phyloP scores from a whole-genome alignment of 2,797 vertebrate species.

The Acanthopagrus latus region DNA sequence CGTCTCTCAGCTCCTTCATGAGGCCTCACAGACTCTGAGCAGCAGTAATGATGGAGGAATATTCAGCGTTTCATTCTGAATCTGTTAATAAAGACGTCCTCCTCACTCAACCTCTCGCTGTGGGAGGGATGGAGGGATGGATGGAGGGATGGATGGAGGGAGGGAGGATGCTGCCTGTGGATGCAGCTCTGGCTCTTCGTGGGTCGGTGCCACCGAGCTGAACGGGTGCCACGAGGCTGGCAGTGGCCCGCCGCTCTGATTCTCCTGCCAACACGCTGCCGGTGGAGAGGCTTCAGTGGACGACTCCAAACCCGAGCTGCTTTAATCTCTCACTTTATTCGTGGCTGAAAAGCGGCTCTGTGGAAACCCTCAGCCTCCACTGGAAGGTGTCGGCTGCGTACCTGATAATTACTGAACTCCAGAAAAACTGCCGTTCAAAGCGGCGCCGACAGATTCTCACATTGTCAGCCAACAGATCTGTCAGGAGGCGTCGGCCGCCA shows the following conservation, averaged over 20 bases:
- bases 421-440: slow-evolving; percentile 35
- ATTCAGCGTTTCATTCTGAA: slow-evolving; percentile 32
- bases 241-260: slow-evolving; percentile 62
- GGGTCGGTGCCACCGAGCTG: slow-evolving; percentile 52
- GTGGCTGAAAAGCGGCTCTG: slow-evolving; percentile 54
- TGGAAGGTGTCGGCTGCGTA: slow-evolving; percentile 38
- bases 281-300: slow-evolving; percentile 55
- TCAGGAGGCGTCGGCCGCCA: slow-evolving; percentile 13
- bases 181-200: slow-evolving; percentile 21
- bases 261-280: slow-evolving; percentile 68
- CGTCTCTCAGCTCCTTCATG: not conserved
- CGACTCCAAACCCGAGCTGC: slow-evolving; percentile 24
- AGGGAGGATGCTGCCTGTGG: not conserved
- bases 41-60: slow-evolving; percentile 18
- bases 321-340: slow-evolving; percentile 60
- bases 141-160: not conserved
- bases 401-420: slow-evolving; percentile 66
- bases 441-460: not conserved
- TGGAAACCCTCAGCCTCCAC: slow-evolving; percentile 42
- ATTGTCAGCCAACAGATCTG: slow-evolving; percentile 49
- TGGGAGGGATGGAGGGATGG: not conserved
- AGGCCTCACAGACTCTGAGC: not conserved
- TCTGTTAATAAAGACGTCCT: slow-evolving; percentile 41
- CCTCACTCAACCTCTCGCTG: not conserved
- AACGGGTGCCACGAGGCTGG: slow-evolving; percentile 61